Evolutionary conservation across 2,797 vertebrate species (phyloP).

Genomic region (Pitangus sulphuratus): DNA sequence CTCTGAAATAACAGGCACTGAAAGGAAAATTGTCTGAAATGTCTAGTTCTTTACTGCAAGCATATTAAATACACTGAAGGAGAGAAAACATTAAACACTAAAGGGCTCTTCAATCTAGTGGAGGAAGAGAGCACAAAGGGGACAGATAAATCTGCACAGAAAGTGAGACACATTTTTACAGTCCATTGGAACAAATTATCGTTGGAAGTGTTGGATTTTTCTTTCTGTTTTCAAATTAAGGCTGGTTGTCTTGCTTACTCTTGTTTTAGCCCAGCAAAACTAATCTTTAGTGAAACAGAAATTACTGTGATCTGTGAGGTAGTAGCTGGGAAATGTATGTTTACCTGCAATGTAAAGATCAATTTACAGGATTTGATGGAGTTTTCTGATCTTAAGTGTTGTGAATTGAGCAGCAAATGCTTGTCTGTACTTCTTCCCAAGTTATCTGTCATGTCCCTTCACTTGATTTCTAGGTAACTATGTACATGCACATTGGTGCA

Average conservation of each 20-base stretch:
- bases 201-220: background rate
- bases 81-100: background rate
- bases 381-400: background rate
- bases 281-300: background rate
- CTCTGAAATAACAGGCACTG: conserved; percentile 58
- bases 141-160: background rate
- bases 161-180: background rate
- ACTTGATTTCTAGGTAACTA: background rate
- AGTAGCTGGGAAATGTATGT: background rate
- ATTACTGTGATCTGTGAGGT: background rate
- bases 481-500: rapidly evolving
- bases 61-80: conserved; percentile 7
- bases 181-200: background rate
- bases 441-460: rapidly evolving
- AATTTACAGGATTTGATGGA: background rate
- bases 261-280: background rate
- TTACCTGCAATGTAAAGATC: background rate
- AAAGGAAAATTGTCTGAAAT: conserved; percentile 58
- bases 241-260: background rate
- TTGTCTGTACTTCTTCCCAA: background rate
- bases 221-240: background rate
- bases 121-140: background rate
- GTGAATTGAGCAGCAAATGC: background rate
- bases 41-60: conserved; percentile 9
- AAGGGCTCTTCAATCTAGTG: background rate